phyloP scores from a whole-genome alignment of 2,888 invertebrate genomes.

The Lacanobia oleracea region DNA sequence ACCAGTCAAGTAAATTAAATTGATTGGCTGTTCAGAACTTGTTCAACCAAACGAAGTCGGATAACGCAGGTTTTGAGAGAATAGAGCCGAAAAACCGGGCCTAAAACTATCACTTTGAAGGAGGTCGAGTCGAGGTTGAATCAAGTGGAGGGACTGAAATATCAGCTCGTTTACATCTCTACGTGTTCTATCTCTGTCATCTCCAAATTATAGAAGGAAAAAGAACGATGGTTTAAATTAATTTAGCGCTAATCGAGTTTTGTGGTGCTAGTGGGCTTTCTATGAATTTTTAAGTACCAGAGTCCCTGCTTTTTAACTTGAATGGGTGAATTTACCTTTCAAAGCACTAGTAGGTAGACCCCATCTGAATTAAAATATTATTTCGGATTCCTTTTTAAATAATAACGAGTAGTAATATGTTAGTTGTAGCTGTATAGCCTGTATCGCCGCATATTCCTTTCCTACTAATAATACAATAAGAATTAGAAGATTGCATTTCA shows the following conservation, averaged over 20 bases:
- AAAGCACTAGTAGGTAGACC: not conserved
- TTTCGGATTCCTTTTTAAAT: not conserved
- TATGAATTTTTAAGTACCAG: not conserved
- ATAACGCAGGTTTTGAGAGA: too few relatives aligned
- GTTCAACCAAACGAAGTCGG: too few relatives aligned
- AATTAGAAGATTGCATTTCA: not conserved
- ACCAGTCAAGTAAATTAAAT: too few relatives aligned
- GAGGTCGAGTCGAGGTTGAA: not conserved
- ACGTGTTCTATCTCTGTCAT: not conserved
- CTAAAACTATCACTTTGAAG: too few relatives aligned
- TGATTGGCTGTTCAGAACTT: too few relatives aligned
- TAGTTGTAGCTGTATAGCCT: not conserved
- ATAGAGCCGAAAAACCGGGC: too few relatives aligned
- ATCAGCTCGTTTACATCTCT: too few relatives aligned
- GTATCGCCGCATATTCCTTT: not conserved
- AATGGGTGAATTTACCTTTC: not conserved
- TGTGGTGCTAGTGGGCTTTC: not conserved
- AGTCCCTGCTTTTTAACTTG: not conserved
- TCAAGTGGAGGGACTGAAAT: not conserved
- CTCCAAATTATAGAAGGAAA: too few relatives aligned
- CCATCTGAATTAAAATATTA: not conserved
- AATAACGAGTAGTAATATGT: not conserved
- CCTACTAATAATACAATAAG: constrained; percentile 6
- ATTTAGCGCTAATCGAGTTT: not conserved
- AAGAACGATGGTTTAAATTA: not conserved